A percentile compares a stretch with the other conserved stretches of the same genome.
Conservation (phyloP, 2,113 vertebrate species). For the Rhizomys pruinosus region DNA sequence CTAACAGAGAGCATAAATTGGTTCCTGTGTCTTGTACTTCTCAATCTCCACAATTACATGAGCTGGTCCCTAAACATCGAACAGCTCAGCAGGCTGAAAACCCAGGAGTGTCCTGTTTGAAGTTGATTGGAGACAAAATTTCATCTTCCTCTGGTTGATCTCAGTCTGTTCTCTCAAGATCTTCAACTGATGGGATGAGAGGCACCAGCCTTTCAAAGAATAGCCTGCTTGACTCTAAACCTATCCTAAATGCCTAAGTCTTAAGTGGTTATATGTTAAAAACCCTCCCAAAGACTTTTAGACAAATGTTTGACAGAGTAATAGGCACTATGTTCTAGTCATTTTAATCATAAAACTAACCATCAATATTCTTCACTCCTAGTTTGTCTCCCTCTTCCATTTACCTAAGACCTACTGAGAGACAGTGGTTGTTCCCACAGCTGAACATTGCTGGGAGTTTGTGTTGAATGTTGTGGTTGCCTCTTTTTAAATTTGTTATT, state of each 20-base stretch:
- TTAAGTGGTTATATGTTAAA: neutral
- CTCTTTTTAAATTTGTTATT: conserved; percentile 23
- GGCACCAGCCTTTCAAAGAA: neutral
- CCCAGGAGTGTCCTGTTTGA: neutral
- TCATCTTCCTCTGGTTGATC: neutral
- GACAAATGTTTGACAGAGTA: neutral
- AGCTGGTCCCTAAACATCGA: neutral
- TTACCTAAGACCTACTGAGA: neutral
- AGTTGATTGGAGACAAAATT: neutral
- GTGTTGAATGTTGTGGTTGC: neutral
- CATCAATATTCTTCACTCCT: neutral
- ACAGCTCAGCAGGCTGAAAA: neutral
- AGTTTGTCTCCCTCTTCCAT: neutral
- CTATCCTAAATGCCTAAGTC: neutral
- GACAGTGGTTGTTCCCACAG: neutral
- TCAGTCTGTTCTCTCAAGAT: neutral
- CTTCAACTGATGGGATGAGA: neutral
- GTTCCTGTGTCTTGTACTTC: neutral
- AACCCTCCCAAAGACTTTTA: neutral
- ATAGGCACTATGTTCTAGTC: neutral
- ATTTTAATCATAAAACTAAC: neutral
- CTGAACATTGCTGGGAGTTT: neutral
- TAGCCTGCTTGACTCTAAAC: neutral
- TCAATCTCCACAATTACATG: neutral
- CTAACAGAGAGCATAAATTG: neutral